A percentile compares a stretch with the other conserved stretches of the same genome.
Conservation (phyloP, 2,888 invertebrate genomes). For the Harmothoe impar region DNA sequence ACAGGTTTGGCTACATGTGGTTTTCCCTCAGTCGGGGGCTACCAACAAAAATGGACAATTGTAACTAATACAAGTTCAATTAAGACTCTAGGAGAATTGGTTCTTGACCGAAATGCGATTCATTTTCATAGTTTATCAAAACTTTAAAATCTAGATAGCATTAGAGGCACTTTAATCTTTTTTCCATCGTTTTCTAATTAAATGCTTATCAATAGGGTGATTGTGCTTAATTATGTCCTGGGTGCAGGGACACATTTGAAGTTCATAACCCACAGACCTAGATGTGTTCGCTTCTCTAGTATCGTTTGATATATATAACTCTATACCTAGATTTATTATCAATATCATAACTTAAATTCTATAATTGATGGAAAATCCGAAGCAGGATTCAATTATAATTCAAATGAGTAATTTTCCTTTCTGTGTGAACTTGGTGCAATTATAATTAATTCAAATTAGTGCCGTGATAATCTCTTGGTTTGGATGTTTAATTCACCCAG, state of each 20-base stretch:
- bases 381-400: too few relatives aligned
- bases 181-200: background rate
- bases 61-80: background rate
- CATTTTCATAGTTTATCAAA: background rate
- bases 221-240: too few relatives aligned
- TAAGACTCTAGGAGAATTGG: background rate
- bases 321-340: too few relatives aligned
- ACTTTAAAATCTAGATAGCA: background rate
- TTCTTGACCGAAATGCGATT: background rate
- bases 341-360: too few relatives aligned
- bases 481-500: background rate
- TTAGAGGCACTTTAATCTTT: too few relatives aligned
- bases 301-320: background rate
- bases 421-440: too few relatives aligned
- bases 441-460: too few relatives aligned
- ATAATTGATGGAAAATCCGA: too few relatives aligned
- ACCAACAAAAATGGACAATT: background rate
- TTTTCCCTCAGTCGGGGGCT: background rate
- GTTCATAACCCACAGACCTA: too few relatives aligned
- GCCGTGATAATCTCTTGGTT: background rate
- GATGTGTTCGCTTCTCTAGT: background rate
- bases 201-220: too few relatives aligned
- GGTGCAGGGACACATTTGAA: too few relatives aligned
- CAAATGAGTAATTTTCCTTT: too few relatives aligned
- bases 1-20: conserved; percentile 8